Evolutionary conservation across 1,140 invertebrate species (phyloP), one percentile per base, ranked within the genome.

Genomic region (Eupristina koningsbergeri): DNA sequence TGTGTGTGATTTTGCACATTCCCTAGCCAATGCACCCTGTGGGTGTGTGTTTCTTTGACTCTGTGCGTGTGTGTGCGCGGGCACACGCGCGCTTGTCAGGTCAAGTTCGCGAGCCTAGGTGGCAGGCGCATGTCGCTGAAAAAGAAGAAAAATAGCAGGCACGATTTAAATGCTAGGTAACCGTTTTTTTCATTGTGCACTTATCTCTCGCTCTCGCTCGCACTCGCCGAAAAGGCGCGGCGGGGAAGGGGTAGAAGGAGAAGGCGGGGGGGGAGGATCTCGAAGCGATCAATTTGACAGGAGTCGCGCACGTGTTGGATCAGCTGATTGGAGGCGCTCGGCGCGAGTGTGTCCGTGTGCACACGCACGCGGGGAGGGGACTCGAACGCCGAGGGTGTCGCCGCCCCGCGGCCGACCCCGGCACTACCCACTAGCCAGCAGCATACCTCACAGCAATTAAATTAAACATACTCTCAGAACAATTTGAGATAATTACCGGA

Each of bases 291-390:
- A 76, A 84, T 84, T 74, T 80, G 82, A 80, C 82, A 79, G 76
- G 76, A 84, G 82, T 29, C 64, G 82, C 22, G 82, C 82, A 84
- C 82, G 82, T 84, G 82, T 73, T 31, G 39, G 41, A 84, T 84
- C 82, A 84, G 82, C 82, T 84, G 82, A 84, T 84, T 74, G 34
- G 47, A 39, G 45, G 19, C 29, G 29, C 41, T 29, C 81, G 74
- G n/a, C 1, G 3, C 45, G 22, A 29, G 29, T 7, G 41, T 74
- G 69, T n/a, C 53, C 39, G 15, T 17, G 67, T 15, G 3, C 34
- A 29, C 39, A 19, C 39, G 3, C 29, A 29, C 26, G 7, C 31
- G 26, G 41, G 36, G 5, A 39, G 67, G 29, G 15, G 34, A n/a
- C n/a, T n/a, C n/a, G n/a, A n/a, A n/a, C n/a, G n/a, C 26, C 58